These are phyloP conservation scores for Sebastes trivittatus DNA, from an alignment of 2,797 vertebrate species.

Conservation along the genomic window DNA sequence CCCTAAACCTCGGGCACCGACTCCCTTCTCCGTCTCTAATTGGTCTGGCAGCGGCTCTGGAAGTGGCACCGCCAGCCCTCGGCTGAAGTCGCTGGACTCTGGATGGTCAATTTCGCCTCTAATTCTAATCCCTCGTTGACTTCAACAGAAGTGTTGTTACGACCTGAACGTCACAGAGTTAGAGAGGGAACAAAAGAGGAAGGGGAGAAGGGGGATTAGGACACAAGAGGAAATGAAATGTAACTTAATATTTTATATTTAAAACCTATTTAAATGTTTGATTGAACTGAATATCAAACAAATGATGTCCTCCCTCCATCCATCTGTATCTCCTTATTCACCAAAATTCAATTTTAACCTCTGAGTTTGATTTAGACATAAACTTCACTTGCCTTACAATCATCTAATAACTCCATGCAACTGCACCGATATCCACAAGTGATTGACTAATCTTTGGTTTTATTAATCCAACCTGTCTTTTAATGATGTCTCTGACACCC, in stretches of 20 bases:
- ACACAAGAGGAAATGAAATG: neutral
- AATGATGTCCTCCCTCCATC: neutral
- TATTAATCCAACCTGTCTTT: neutral
- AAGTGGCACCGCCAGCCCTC: slow-evolving; percentile 13
- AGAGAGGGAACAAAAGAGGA: neutral
- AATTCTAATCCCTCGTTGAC: slow-evolving; percentile 25
- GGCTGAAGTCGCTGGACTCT: slow-evolving; percentile 22
- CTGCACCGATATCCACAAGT: too few relatives aligned
- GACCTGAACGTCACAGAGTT: neutral
- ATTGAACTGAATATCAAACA: neutral
- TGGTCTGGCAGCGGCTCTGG: slow-evolving; percentile 27
- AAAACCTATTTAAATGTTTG: neutral
- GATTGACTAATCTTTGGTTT: neutral
- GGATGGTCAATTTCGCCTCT: slow-evolving; percentile 40
- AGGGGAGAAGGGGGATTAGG: neutral
- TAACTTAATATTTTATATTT: neutral
- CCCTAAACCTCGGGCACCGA: neutral
- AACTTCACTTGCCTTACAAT: neutral
- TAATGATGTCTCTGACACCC: neutral
- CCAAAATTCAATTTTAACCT: neutral
- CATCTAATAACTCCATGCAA: neutral
- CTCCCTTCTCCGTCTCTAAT: slow-evolving; percentile 35
- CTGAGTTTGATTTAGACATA: neutral
- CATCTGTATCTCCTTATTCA: neutral
- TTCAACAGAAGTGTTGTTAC: neutral